Percentiles rank a stretch among this genome's conserved stretches.
These are phyloP conservation scores for Phodopus roborovskii DNA, from an alignment of 2,113 vertebrate genomes.

Conservation along the genomic window DNA sequence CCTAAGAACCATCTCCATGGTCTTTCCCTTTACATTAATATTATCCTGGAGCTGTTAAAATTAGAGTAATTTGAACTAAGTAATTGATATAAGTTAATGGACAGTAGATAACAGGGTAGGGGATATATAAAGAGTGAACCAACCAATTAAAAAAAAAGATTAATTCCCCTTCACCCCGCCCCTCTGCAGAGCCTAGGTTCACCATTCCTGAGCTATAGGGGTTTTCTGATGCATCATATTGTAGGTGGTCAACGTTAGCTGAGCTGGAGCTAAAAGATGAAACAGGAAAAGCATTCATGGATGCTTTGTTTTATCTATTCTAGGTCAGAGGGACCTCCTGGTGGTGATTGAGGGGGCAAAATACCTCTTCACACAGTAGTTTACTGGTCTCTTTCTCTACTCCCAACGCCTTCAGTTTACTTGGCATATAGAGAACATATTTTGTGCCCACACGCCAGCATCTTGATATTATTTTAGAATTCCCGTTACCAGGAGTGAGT, in stretches of 20 bases:
- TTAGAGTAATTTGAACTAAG: background rate
- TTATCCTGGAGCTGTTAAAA: background rate
- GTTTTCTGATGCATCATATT: background rate
- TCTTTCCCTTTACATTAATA: background rate
- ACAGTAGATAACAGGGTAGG: background rate
- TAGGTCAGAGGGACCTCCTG: background rate
- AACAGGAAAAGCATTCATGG: background rate
- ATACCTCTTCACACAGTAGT: background rate
- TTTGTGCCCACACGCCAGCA: constrained; percentile 14
- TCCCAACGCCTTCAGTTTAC: background rate
- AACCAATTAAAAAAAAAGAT: background rate
- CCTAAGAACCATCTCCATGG: background rate
- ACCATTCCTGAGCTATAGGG: background rate
- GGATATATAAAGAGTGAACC: background rate
- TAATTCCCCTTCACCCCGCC: background rate
- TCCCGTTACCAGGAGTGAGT: constrained; percentile 64
- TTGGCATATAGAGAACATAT: background rate
- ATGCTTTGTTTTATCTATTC: background rate
- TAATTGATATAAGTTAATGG: background rate
- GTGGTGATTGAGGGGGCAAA: background rate
- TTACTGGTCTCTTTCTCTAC: background rate
- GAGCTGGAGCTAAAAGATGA: background rate
- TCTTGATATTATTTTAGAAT: constrained; percentile 65
- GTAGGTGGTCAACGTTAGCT: background rate
- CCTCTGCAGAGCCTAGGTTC: background rate